Evolutionary conservation across 2,113 vertebrate species (phyloP), one percentile per base, ranked within the genome.

Genomic region (Grallaria varia): DNA sequence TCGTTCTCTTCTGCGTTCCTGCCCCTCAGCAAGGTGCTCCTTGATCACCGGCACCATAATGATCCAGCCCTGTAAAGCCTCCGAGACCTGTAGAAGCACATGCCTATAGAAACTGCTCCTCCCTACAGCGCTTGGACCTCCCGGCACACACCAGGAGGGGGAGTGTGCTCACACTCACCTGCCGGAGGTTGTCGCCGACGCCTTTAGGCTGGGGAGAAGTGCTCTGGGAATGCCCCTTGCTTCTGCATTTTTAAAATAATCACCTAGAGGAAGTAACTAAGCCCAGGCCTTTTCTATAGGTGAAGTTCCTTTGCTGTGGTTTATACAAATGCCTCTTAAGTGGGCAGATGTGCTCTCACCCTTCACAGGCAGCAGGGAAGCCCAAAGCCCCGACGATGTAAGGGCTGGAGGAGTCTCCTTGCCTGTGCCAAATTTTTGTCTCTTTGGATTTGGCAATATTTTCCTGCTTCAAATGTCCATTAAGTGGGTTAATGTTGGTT

Each of bases 11-110:
- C 35, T 22, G 33, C 10, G 9, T 21, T 68, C 39, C 21, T 49
- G 5, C 30, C 37, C 60, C 20, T 1, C 14, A 1, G 31, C 33
- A 5, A 14, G 33, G 24, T 25, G 49, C 18, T 35, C 1, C 22
- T 19, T 17, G 15, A 4, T 60, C 22, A 5, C 30, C 1, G 7
- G 39, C 47, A 19, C 59, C 17, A 0, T 23, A 22, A 6, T 3
- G 31, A 44, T 37, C 31, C 25, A 7, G 28, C 50, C 55, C 16
- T 19, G 4, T 37, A 33, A 24, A 74, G 15, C 45, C 30, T 76
- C 62, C 1, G 6, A 35, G 39, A 40, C 2, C 2, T 39, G 1
- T 14, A 78, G 42, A 28, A 40, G 18, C 53, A 16, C 19, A 12
- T 2, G 21, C 2, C 3, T 39, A 1, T 17, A 78, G 47, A 31